A percentile compares a stretch with the other conserved stretches of the same genome.
Evolutionary conservation across 2,113 vertebrate species (phyloP).

Genomic region (Campylomormyrus tamandua): DNA sequence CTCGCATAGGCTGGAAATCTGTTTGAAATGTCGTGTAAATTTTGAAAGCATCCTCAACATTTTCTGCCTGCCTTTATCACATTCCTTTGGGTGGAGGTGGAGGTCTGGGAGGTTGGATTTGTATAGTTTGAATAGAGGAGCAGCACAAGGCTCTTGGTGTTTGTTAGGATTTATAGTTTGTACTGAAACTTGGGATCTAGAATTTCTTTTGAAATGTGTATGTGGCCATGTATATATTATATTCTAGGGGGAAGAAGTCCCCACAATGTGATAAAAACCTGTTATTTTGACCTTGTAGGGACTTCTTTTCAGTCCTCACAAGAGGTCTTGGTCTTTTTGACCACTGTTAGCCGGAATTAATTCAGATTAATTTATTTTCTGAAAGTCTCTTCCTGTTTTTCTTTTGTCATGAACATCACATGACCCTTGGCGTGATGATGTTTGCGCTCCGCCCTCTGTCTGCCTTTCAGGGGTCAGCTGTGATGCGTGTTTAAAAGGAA

Average conservation of each 20-base stretch:
- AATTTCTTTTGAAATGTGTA: neutral
- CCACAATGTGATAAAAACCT: neutral
- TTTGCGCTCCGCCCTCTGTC: neutral
- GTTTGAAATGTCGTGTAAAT: neutral
- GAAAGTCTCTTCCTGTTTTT: neutral
- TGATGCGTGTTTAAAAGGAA: conserved; percentile 99
- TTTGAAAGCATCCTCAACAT: neutral
- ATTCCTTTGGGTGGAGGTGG: neutral
- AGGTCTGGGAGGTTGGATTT: neutral
- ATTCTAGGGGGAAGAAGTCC: neutral
- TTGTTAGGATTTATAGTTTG: neutral
- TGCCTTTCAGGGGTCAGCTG: conserved; percentile 92
- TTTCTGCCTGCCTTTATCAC: neutral
- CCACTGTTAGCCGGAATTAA: neutral
- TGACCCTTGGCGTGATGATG: neutral
- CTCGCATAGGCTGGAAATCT: neutral
- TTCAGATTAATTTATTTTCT: neutral
- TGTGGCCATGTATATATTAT: neutral
- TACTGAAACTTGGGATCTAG: neutral
- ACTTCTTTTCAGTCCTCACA: neutral
- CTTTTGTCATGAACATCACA: neutral
- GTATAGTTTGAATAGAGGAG: neutral
- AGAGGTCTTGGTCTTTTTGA: neutral
- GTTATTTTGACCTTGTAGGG: neutral
- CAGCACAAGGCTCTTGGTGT: neutral